Conservation (phyloP, 2,113 vertebrate genomes). For the Sclerurus mexicanus region DNA sequence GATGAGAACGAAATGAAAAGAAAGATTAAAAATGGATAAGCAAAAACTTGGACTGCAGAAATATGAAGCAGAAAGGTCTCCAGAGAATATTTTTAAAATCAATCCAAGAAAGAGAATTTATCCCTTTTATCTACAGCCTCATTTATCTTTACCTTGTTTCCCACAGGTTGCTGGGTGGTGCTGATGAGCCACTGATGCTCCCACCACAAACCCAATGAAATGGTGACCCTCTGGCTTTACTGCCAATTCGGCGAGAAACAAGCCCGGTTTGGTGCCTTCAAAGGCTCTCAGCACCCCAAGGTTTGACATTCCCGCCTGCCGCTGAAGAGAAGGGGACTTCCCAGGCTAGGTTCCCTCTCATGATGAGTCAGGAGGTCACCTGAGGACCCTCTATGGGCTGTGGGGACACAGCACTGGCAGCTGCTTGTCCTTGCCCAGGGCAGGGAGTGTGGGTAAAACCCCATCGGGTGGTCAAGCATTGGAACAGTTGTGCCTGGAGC, state of each 20-base stretch:
- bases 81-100: neutral
- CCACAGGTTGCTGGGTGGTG: fast-evolving
- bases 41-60: neutral
- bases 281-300: neutral
- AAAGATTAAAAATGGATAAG: neutral
- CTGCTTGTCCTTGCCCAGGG: neutral
- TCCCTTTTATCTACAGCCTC: neutral
- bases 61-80: neutral
- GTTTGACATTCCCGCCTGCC: neutral
- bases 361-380: neutral
- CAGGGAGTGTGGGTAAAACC: neutral
- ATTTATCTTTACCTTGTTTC: neutral
- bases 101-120: neutral
- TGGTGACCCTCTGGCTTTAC: fast-evolving
- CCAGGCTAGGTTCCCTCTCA: neutral
- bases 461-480: too few species aligned
- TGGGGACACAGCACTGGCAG: neutral
- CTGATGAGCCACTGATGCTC: neutral
- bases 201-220: neutral
- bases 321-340: neutral
- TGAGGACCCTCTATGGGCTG: neutral
- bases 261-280: neutral
- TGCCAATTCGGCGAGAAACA: fast-evolving
- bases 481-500: neutral
- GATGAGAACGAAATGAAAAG: neutral